Evolutionary conservation across 2,888 invertebrate species (phyloP), one percentile per base, ranked within the genome.

Genomic region (Ellobium chinense): DNA sequence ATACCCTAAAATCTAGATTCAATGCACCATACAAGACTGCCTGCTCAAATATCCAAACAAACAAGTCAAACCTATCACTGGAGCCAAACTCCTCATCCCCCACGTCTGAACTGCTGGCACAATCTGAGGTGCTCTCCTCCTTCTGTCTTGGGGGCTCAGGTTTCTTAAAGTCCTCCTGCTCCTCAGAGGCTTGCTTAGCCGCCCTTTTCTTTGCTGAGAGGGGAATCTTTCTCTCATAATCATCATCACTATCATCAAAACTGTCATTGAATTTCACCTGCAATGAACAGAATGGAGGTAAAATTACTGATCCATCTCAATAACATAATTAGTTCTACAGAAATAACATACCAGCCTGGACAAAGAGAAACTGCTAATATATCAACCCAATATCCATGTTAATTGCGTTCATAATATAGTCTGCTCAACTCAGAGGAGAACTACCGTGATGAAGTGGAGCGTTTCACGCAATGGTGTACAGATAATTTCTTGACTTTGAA

Each of bases 221-320:
- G 7, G 75, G 74, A 24, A 78, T 65, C 36, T 69, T 75, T 12
- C 65, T 54, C 31, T 82, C 81, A 14, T 81, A 75, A 27, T 85
- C 85, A 34, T 86, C 86, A 63, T 82, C 80, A 31, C 46, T 83
- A 60, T 87, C 88, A 36, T 88, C 87, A 86, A 89, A 89, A 60
- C 89, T 88, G 81, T 89, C 89, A 21, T 88, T 85, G 85, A 86
- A 87, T 60, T 85, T 83, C 18, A 86, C 86, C 75, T 82, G 54
- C 24, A 60, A 34, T 46, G 18, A 46, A 12, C 7, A 46, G 46
- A 18, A n/a, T n/a, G n/a, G n/a, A n/a, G n/a, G n/a, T n/a, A n/a
- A n/a, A n/a, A n/a, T n/a, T n/a, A n/a, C n/a, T n/a, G n/a, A n/a
- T n/a, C n/a, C n/a, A n/a, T n/a, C n/a, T n/a, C n/a, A n/a, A n/a